Evolutionary conservation across 2,797 vertebrate genomes (phyloP).

Genomic region (Ctenochaetus hawaiiensis): DNA sequence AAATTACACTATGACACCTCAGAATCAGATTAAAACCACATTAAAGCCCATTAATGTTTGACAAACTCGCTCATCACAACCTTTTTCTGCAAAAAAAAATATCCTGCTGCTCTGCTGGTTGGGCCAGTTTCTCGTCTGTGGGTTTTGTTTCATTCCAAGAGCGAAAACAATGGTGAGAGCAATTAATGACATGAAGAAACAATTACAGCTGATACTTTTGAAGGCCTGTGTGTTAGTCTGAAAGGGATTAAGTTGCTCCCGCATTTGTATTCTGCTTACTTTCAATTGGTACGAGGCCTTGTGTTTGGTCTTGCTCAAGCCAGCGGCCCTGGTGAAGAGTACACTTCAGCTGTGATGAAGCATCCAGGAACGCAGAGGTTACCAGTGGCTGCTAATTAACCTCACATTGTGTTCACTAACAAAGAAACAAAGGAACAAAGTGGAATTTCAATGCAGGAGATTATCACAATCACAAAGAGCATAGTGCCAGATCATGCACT

Average conservation of each 20-base stretch:
- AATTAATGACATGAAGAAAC: slow-evolving; percentile 73
- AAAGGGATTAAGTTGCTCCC: slow-evolving; percentile 76
- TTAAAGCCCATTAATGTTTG: slow-evolving; percentile 53
- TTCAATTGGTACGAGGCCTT: slow-evolving; percentile 75
- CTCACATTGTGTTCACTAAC: slow-evolving; percentile 86
- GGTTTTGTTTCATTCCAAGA: slow-evolving; percentile 21
- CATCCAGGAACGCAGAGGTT: slow-evolving; percentile 84
- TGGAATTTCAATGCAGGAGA: slow-evolving; percentile 88
- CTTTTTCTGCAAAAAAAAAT: slow-evolving; percentile 39
- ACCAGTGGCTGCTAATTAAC: slow-evolving; percentile 91
- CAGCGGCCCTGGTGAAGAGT: slow-evolving; percentile 79
- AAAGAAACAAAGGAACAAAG: slow-evolving; percentile 91
- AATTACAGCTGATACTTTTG: slow-evolving; percentile 69
- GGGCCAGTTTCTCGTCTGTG: slow-evolving; percentile 31
- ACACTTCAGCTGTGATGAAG: slow-evolving; percentile 88
- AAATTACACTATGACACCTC: slow-evolving; percentile 61
- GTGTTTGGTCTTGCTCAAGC: slow-evolving; percentile 80
- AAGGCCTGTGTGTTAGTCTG: slow-evolving; percentile 49
- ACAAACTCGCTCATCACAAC: slow-evolving; percentile 36
- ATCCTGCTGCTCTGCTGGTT: slow-evolving; percentile 13
- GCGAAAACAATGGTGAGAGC: slow-evolving; percentile 57
- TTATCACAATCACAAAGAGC: slow-evolving; percentile 88
- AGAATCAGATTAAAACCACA: slow-evolving; percentile 51
- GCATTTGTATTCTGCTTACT: slow-evolving; percentile 79
- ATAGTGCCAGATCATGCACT: slow-evolving; percentile 86